These are phyloP conservation scores for Macropus fuliginosus DNA, from an alignment of 2,797 vertebrate genomes.

Conservation along the genomic window DNA sequence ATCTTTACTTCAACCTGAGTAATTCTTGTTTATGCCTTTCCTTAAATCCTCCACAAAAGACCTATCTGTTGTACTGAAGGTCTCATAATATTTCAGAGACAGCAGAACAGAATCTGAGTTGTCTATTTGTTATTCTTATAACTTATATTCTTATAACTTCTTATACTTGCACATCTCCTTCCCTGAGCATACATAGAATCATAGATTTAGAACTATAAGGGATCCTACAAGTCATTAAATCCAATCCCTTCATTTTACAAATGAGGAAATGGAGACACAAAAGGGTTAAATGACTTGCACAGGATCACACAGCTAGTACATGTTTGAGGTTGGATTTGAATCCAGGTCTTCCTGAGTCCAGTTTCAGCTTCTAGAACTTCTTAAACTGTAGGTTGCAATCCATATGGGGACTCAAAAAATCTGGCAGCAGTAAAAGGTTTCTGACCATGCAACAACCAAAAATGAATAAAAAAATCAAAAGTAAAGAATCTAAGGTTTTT, in stretches of 20 bases:
- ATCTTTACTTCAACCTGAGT: not conserved
- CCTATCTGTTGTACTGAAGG: not conserved
- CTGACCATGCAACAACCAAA: too few species aligned
- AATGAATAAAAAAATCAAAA: too few species aligned
- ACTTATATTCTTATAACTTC: too few species aligned
- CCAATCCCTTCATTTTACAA: not conserved
- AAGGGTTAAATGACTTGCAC: not conserved
- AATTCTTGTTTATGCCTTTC: not conserved
- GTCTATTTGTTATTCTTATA: not conserved
- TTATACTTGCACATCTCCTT: not conserved
- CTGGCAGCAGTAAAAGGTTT: too few species aligned
- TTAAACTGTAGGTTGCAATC: too few species aligned
- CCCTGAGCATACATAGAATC: not conserved
- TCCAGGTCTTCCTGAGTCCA: not conserved
- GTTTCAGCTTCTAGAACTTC: too few species aligned
- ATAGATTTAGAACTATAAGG: not conserved
- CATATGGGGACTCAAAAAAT: too few species aligned
- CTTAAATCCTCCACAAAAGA: not conserved
- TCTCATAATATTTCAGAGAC: not conserved
- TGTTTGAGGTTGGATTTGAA: not conserved
- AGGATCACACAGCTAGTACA: not conserved
- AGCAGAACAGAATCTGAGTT: not conserved
- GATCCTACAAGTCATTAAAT: not conserved
- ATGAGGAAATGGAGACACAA: not conserved
- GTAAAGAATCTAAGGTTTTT: too few species aligned